These are phyloP conservation scores for Campaea margaritaria DNA, from an alignment of 2,888 invertebrate species.

Conservation along the genomic window DNA sequence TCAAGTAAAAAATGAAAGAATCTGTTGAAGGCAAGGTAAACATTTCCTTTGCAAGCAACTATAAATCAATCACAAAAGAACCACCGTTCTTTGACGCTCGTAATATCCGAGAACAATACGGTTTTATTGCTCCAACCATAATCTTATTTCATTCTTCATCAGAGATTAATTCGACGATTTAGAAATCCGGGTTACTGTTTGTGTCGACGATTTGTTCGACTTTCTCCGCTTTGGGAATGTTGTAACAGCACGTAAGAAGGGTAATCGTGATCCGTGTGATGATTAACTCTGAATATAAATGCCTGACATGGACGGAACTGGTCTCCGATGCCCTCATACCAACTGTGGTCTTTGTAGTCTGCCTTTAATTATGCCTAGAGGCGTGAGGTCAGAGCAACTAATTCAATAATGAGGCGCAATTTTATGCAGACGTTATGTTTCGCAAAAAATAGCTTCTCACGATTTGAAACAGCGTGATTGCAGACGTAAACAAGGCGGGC, in stretches of 20 bases:
- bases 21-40: no score
- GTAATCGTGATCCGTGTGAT: slow-evolving; percentile 66
- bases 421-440: slow-evolving; percentile 32
- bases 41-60: slow-evolving; percentile 6
- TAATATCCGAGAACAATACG: slow-evolving; percentile 32
- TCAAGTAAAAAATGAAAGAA: no score
- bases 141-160: slow-evolving; percentile 40
- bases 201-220: slow-evolving; percentile 46
- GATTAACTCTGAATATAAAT: slow-evolving; percentile 55
- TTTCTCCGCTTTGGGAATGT: slow-evolving; percentile 69
- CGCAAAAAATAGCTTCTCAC: slow-evolving; percentile 38
- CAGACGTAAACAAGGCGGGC: slow-evolving; percentile 32
- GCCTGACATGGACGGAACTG: slow-evolving; percentile 53
- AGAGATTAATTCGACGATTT: slow-evolving; percentile 48
- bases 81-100: slow-evolving; percentile 13
- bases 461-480: slow-evolving; percentile 29
- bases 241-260: slow-evolving; percentile 63
- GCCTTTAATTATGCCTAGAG: slow-evolving; percentile 30
- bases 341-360: slow-evolving; percentile 15
- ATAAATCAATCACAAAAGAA: slow-evolving; percentile 27
- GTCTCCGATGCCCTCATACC: slow-evolving; percentile 37
- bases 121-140: slow-evolving; percentile 26
- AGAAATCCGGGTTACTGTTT: slow-evolving; percentile 43
- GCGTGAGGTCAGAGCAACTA: slow-evolving; percentile 32
- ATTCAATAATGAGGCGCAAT: slow-evolving; percentile 34